Evolutionary conservation across 30 jellyfish, hydroid and myxozoan species (phyloP).

Genomic region (Euphysa ruthae): DNA sequence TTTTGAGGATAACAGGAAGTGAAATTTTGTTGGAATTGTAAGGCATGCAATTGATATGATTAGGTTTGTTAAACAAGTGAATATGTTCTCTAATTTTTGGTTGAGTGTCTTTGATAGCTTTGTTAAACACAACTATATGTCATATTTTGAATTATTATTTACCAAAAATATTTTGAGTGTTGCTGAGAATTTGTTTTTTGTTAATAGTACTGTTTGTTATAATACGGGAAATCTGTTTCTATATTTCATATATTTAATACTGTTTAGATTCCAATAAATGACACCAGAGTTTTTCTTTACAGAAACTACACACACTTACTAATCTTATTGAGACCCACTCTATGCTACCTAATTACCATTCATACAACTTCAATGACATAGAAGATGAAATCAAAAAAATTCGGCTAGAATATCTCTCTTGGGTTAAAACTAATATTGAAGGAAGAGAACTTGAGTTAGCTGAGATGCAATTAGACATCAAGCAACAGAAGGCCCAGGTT

Average conservation of each 20-base stretch:
- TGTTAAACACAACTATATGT: too few relatives aligned
- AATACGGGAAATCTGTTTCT: too few relatives aligned
- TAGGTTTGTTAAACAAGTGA: too few relatives aligned
- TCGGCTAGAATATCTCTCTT: neutral
- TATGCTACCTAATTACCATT: neutral
- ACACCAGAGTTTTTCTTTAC: neutral
- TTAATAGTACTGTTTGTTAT: too few relatives aligned
- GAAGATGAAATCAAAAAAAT: neutral
- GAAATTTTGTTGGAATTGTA: too few relatives aligned
- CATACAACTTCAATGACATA: neutral
- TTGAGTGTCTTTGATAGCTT: too few relatives aligned
- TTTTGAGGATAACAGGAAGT: too few relatives aligned
- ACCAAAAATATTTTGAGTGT: too few relatives aligned
- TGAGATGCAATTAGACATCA: neutral
- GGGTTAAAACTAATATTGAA: neutral
- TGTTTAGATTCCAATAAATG: neutral
- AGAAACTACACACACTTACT: conserved; percentile 30
- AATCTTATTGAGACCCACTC: neutral
- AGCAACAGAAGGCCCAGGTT: conserved; percentile 4
- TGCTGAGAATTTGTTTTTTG: too few relatives aligned
- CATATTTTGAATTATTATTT: too few relatives aligned
- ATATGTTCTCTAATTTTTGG: too few relatives aligned
- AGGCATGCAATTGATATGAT: too few relatives aligned
- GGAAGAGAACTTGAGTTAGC: neutral
- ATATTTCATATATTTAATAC: neutral